Conservation (phyloP, 2,888 invertebrate species). For the Drosophila falleni region DNA sequence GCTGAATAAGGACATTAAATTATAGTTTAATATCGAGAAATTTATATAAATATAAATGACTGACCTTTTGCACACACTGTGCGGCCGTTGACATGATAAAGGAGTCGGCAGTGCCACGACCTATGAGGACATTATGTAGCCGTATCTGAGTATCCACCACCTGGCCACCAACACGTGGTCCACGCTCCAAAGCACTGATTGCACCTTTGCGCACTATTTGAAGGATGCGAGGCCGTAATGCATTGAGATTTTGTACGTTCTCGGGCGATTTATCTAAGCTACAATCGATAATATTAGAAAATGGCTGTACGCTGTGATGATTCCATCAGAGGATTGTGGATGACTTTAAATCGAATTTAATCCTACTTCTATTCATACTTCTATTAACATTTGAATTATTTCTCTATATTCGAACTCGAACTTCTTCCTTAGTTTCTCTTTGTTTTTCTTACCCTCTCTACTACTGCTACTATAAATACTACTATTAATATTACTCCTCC, state of each 20-base stretch:
- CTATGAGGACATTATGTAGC: slow-evolving; percentile 91
- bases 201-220: slow-evolving; percentile 91
- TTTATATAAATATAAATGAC: too few relatives aligned
- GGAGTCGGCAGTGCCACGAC: slow-evolving; percentile 92
- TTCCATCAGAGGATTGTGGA: too few relatives aligned
- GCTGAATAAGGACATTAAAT: slow-evolving; percentile 37
- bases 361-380: too few relatives aligned
- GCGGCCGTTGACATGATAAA: slow-evolving; percentile 93
- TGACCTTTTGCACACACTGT: slow-evolving; percentile 93
- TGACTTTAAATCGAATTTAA: too few relatives aligned
- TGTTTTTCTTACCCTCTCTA: too few relatives aligned
- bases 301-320: neutral
- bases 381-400: too few relatives aligned
- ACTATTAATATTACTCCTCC: too few relatives aligned
- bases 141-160: slow-evolving; percentile 91
- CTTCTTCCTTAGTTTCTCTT: too few relatives aligned
- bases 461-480: too few relatives aligned
- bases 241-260: slow-evolving; percentile 89
- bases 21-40: neutral
- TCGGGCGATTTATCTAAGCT: slow-evolving; percentile 90
- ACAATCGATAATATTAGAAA: neutral
- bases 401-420: too few relatives aligned
- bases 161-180: slow-evolving; percentile 94
- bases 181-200: slow-evolving; percentile 89
- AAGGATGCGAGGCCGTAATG: slow-evolving; percentile 89